Evolutionary conservation across 2,797 vertebrate genomes (phyloP).

Genomic region (Halcyon smyrnensis): DNA sequence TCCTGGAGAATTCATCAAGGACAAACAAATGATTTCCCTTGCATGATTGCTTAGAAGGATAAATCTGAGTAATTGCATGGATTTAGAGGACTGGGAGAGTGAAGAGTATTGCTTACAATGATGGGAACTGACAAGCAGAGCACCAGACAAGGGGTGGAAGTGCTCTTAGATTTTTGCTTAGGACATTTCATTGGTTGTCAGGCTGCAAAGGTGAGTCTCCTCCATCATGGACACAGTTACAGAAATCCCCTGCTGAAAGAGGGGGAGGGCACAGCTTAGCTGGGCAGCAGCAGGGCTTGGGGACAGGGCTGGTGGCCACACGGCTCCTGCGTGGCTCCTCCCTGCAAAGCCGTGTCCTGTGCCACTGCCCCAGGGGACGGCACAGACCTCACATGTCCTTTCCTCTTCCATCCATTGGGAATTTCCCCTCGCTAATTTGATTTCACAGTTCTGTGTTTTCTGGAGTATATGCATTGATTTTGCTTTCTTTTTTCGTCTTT

Average conservation of each 20-base stretch:
- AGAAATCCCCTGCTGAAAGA: fast-evolving
- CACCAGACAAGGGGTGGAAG: background rate
- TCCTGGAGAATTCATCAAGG: background rate
- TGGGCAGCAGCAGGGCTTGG: fast-evolving
- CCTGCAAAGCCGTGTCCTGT: background rate
- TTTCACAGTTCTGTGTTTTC: constrained; percentile 28
- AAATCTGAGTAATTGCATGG: background rate
- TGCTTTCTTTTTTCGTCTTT: background rate
- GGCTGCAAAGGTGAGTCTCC: background rate
- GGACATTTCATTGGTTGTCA: background rate
- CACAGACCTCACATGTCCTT: background rate
- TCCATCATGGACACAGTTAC: background rate
- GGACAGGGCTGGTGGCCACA: background rate
- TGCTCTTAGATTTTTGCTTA: background rate
- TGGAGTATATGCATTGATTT: background rate
- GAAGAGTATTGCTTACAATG: background rate
- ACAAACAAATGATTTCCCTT: background rate
- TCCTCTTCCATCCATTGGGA: background rate
- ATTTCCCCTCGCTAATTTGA: background rate
- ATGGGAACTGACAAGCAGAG: background rate
- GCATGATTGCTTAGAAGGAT: background rate
- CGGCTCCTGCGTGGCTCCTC: fast-evolving
- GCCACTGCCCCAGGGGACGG: background rate
- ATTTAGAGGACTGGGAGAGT: background rate
- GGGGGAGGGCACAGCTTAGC: fast-evolving